Evolutionary conservation across 2,888 invertebrate genomes (phyloP), one percentile per base, ranked within the genome.

Genomic region (Choristoneura rosaceana): DNA sequence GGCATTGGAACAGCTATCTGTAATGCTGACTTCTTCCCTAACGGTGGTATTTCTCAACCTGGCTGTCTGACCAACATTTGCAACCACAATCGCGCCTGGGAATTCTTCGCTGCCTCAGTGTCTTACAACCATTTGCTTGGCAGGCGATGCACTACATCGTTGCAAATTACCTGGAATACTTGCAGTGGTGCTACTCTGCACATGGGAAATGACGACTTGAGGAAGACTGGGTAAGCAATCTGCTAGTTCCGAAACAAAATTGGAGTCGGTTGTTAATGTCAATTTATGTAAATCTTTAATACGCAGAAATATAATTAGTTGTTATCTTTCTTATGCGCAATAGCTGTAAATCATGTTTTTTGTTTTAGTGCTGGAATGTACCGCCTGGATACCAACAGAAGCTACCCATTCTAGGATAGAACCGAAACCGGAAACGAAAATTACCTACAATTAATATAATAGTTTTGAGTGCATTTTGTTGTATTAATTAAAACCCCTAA

Each of bases 21-120:
- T 0, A 86, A 95, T 70, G 95, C 85, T 7, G 95, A 95, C 81
- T 95, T 95, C 84, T 95, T 93, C 89, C 94, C 95, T 14, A 95
- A 95, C 75, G 90, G 92, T 58, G 95, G 95, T 3, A 81, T 67
- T 41, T 78, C 77, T 14, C 89, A 90, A 70, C 88, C 89, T 4
- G 87, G 85, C 0, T 90, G 89, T 52, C 2, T 76, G 2, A 82
- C 82, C 15, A 77, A 77, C 33, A 8, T 85, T 4, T 90, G 90
- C 75, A 83, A 84, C 70, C 90, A 89, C 74, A 82, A 84, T 62
- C 82, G 87, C 4, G 82, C 90, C 0, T 89, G 85, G 85, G 78
- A 86, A 65, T 68, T 85, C 0, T 90, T 88, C 34, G 86, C 83
- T 3, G 76, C 88, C 3, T 80, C 84, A 0, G 78, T 90, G 1